Percentiles rank a stretch among this genome's conserved stretches.
Evolutionary conservation across 2,888 invertebrate genomes (phyloP).

Genomic region (Sycophila texana): DNA sequence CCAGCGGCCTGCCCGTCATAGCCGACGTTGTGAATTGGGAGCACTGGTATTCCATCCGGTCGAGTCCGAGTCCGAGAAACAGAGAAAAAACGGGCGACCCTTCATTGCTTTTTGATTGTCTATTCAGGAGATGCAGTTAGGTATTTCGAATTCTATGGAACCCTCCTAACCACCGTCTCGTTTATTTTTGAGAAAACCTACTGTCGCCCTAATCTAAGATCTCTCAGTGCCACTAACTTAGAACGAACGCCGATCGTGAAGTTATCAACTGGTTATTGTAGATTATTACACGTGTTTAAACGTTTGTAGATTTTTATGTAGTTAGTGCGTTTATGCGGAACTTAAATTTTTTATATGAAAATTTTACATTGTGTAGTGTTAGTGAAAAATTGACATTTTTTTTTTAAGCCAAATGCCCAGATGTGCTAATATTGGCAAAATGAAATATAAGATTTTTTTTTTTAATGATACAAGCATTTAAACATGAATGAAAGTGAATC

Average conservation of each 20-base stretch:
- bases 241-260: constrained; percentile 31
- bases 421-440: too few relatives aligned
- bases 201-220: too few relatives aligned
- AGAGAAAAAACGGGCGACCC: constrained; percentile 23
- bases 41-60: constrained; percentile 60
- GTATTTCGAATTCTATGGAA: constrained; percentile 59
- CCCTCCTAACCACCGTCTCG: constrained; percentile 53
- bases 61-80: constrained; percentile 10
- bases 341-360: too few relatives aligned
- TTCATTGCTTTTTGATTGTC: constrained; percentile 50
- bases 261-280: constrained; percentile 17
- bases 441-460: too few relatives aligned
- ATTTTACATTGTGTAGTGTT: too few relatives aligned
- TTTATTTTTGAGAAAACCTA: constrained; percentile 1
- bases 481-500: too few relatives aligned
- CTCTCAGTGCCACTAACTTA: not conserved
- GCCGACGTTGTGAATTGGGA: constrained; percentile 69
- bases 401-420: too few relatives aligned
- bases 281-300: constrained; percentile 57
- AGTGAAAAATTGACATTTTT: not conserved
- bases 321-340: not conserved
- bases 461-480: too few relatives aligned
- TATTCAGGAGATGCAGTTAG: constrained; percentile 59
- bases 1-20: constrained; percentile 70
- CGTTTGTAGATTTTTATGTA: constrained; percentile 49